Conservation (phyloP, 2,888 invertebrate species). For the Idaea straminata region DNA sequence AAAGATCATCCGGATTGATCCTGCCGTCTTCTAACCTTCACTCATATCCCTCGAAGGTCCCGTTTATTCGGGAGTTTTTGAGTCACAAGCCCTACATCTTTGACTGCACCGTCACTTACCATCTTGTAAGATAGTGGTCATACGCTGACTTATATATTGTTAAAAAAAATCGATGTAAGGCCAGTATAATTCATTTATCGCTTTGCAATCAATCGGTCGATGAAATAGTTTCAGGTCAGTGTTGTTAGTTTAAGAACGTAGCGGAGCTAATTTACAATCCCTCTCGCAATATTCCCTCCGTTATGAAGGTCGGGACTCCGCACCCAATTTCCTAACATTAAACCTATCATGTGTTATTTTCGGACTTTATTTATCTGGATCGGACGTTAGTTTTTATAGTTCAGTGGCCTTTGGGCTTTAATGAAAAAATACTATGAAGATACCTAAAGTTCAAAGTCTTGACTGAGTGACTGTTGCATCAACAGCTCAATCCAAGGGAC, state of each 20-base stretch:
- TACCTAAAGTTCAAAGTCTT: background rate
- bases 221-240: background rate
- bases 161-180: too few relatives aligned
- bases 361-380: background rate
- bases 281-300: conserved; percentile 64
- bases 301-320: conserved; percentile 58
- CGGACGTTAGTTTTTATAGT: background rate
- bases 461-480: too few relatives aligned
- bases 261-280: conserved; percentile 64
- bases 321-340: background rate
- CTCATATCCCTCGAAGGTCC: too few relatives aligned
- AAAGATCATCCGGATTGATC: too few relatives aligned
- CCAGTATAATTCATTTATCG: too few relatives aligned
- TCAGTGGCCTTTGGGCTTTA: background rate
- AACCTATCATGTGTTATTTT: background rate
- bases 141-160: too few relatives aligned
- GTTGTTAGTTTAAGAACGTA: background rate
- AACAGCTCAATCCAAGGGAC: too few relatives aligned
- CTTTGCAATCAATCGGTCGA: background rate
- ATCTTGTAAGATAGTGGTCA: too few relatives aligned
- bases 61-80: too few relatives aligned
- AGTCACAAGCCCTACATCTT: too few relatives aligned
- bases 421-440: background rate
- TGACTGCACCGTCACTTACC: too few relatives aligned
- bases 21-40: too few relatives aligned